Evolutionary conservation across 23 tunicate genomes (phyloP), one percentile per base, ranked within the genome.

Genomic region (Trididemnum miniatum): DNA sequence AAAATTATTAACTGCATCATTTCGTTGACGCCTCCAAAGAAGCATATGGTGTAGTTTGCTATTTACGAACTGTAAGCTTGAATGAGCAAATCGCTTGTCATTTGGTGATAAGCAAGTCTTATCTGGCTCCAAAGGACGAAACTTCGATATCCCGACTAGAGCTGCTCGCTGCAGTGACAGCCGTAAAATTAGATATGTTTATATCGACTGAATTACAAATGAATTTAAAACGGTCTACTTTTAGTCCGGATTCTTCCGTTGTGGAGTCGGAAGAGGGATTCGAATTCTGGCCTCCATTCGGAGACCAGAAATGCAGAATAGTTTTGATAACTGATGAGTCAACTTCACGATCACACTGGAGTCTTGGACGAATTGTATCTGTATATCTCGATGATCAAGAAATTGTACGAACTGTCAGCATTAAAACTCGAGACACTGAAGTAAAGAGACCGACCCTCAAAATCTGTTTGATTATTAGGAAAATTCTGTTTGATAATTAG

Each of bases 11-110:
- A 22, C 69, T 62, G 5, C 69, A 62, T 25, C 22, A 22, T 33
- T 69, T 69, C 31, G 75, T 33, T 12, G 75, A 69, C 31, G 75
- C 75, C 9, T 69, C 75, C 36, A 69, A 31, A 24, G 38, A 69
- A 33, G 75, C 75, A 5, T 33, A 5, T 69, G 75, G 75, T 31
- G 15, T 36, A 31, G 75, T 74, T 23, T 74, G 80, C 30, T 74
- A 74, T 38, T 15, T 74, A 31, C 65, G 80, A 40, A 74, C 80
- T 7, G 29, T 44, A n/a, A 39, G 30, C 22, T 71, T 31, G 3
- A 35, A 71, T 71, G 60, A 15, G 57, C 29, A 20, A 50, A 50
- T 50, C 18, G 18, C 26, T 62, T 62, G 69, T 62, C 15, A 24
- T 62, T 25, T 62, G 4, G 69, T 62, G 28, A 62, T 62, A 24